Evolutionary conservation across 2,888 invertebrate genomes (phyloP), one percentile per base, ranked within the genome.

Genomic region (Bellardia bayeri): DNA sequence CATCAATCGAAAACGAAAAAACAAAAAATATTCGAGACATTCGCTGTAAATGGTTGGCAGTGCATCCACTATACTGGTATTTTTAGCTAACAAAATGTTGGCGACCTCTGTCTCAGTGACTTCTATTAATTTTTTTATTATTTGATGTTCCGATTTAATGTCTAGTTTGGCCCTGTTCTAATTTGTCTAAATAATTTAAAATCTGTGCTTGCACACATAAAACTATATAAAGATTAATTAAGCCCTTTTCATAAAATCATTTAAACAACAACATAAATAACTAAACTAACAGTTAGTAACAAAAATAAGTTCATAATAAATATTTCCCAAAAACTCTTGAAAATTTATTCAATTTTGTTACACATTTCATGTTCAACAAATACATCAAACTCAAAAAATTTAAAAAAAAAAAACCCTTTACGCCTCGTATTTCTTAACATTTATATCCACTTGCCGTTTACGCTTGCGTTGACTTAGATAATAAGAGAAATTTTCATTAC

Each of bases 391-490:
- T 63, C 8, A 66, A 58, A 3, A 64, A 75, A n/a, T 82, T 75
- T 66, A 23, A 42, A 64, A 49, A 56, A 64, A 63, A 33, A 51
- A 68, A 33, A 4, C 3, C 33, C 61, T 58, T 85, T 89, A 89
- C 42, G 90, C 89, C 88, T 90, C 90, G 86, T 91, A 91, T 89
- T 91, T 90, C 85, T 90, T 91, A n/a, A 91, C 91, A 89, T 89
- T 90, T 42, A 91, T 90, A 83, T 91, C 90, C 56, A 89, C 88
- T 30, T 90, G 90, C 30, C 91, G 91, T 86, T 91, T 91, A 33
- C 90, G 89, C 40, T 90, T 89, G 9, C 91, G 88, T 75, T 91
- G 90, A 66, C 89, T 90, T 7, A 87, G 79, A 75, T 89, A 91
- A 45, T 90, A 90, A n/a, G 88, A 89, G 3, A 90, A 86, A 69